Conservation (phyloP, 2,797 vertebrate species). For the Sebastes iracundus region DNA sequence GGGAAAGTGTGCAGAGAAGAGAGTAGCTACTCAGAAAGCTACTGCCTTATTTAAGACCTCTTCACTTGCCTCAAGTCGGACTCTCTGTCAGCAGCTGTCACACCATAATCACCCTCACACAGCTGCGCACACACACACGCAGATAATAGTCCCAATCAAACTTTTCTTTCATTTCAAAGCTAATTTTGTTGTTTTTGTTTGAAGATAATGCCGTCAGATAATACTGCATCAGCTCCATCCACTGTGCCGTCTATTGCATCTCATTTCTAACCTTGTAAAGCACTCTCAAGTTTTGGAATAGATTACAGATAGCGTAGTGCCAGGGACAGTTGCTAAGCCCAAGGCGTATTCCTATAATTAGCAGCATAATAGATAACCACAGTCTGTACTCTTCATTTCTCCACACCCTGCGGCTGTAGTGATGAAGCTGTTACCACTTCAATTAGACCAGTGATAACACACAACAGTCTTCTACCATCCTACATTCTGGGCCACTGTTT, state of each 20-base stretch:
- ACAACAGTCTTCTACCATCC: conserved; percentile 32
- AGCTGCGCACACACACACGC: conserved; percentile 34
- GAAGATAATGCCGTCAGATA: conserved; percentile 33
- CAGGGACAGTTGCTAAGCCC: conserved; percentile 70
- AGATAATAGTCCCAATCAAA: conserved; percentile 60
- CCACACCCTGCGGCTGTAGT: conserved; percentile 47
- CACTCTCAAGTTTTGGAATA: conserved; percentile 59
- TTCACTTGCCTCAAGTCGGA: conserved; percentile 57
- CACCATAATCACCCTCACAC: conserved; percentile 49
- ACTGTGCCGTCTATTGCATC: conserved; percentile 7
- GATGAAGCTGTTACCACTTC: conserved; percentile 63
- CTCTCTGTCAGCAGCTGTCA: conserved; percentile 67
- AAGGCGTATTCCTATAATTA: conserved; percentile 75
- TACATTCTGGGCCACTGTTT: conserved; percentile 17
- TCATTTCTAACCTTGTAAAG: conserved; percentile 41
- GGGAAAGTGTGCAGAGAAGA: conserved; percentile 48
- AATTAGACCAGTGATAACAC: conserved; percentile 63
- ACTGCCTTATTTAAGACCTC: conserved; percentile 71
- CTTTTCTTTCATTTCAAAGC: conserved; percentile 39
- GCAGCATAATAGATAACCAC: conserved; percentile 63
- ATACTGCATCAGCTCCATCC: conserved; percentile 42
- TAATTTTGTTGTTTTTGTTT: conserved; percentile 55
- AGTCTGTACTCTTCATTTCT: conserved; percentile 66
- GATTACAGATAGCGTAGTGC: conserved; percentile 52
- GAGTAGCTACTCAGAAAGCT: conserved; percentile 57